These are phyloP conservation scores for Ariopsis seemanni DNA, from an alignment of 2,113 vertebrate genomes.

Conservation along the genomic window DNA sequence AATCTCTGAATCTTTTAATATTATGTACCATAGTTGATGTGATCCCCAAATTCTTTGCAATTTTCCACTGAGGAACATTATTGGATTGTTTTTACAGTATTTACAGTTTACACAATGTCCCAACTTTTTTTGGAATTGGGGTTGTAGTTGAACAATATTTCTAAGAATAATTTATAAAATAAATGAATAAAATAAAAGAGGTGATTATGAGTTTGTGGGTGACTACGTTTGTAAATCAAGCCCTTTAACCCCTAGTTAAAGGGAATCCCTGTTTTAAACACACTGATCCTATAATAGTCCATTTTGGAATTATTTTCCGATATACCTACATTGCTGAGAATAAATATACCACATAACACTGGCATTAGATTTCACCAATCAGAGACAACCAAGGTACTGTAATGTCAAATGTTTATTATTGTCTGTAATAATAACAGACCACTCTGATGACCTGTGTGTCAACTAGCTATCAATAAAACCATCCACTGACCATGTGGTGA, in stretches of 20 bases:
- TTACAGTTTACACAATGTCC: too few relatives aligned
- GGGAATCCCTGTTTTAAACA: neutral
- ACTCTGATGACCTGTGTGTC: neutral
- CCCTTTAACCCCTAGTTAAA: neutral
- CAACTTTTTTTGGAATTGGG: too few relatives aligned
- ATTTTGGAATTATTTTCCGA: neutral
- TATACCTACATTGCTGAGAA: neutral
- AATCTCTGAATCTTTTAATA: too few relatives aligned
- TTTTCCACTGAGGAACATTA: too few relatives aligned
- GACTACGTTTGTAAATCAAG: neutral
- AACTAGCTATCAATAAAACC: neutral
- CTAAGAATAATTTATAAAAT: neutral
- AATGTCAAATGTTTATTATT: slow-evolving; percentile 27
- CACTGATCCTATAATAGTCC: neutral
- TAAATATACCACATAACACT: neutral
- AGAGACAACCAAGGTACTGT: neutral
- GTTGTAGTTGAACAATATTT: neutral
- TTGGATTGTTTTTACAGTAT: too few relatives aligned
- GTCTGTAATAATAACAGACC: neutral
- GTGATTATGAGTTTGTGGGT: neutral
- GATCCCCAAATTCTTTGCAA: too few relatives aligned
- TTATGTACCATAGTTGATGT: too few relatives aligned
- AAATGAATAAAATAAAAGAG: too few relatives aligned
- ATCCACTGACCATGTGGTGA: neutral
- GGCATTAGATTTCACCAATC: neutral